Percentiles rank a stretch among this genome's conserved stretches.
These are phyloP conservation scores for Trachemys scripta DNA, from an alignment of 2,113 vertebrate species.

Conservation along the genomic window DNA sequence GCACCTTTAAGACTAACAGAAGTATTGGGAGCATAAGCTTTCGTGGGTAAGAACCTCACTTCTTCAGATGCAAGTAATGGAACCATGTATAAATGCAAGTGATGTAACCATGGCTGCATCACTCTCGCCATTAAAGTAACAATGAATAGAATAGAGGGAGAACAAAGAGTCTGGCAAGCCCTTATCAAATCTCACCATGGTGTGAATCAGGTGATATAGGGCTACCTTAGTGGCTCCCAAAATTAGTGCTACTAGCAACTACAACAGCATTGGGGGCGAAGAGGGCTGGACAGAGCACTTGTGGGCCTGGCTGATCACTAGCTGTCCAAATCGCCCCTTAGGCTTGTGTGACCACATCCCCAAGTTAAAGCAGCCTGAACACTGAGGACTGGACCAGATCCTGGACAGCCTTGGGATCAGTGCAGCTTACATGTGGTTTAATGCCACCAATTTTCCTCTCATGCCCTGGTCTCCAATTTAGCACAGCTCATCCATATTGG, in stretches of 20 bases:
- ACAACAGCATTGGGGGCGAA: background rate
- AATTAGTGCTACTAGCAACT: background rate
- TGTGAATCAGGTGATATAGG: background rate
- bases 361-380: background rate
- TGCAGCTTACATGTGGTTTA: background rate
- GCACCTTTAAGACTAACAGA: too few relatives aligned
- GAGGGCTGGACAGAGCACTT: background rate
- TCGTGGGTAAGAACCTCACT: too few relatives aligned
- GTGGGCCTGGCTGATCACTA: background rate
- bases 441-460: background rate
- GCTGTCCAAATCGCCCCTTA: background rate
- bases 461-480: background rate
- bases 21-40: too few relatives aligned
- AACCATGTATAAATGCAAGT: too few relatives aligned
- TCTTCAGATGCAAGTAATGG: too few relatives aligned
- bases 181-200: background rate
- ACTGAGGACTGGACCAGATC: background rate
- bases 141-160: background rate
- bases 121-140: background rate
- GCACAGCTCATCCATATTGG: background rate
- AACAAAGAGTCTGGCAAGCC: background rate
- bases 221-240: background rate
- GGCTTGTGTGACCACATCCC: background rate
- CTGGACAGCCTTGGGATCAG: background rate
- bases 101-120: background rate